A percentile compares a stretch with the other conserved stretches of the same genome.
These are phyloP conservation scores for Microchirus variegatus DNA, from an alignment of 2,797 vertebrate genomes.

Conservation along the genomic window DNA sequence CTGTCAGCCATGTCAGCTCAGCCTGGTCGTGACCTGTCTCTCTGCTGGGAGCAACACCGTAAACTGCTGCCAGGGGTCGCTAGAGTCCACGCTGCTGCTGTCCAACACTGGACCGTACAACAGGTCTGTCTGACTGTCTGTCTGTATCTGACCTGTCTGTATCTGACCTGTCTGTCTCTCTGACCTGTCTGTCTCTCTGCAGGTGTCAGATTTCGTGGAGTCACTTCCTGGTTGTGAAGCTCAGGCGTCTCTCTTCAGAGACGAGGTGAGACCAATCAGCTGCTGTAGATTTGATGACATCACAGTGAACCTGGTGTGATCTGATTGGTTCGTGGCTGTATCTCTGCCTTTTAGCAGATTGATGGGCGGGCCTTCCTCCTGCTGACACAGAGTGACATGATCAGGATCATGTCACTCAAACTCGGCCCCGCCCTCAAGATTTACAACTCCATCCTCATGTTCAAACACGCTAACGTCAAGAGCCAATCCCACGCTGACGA, in stretches of 20 bases:
- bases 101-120: constrained; percentile 77
- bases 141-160: constrained; percentile 1
- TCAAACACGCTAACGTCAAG: constrained; percentile 83
- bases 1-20: constrained; percentile 76
- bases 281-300: not conserved
- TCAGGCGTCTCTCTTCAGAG: constrained; percentile 88
- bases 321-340: constrained; percentile 29
- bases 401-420: constrained; percentile 92
- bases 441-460: constrained; percentile 93
- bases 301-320: not conserved
- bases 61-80: constrained; percentile 79
- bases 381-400: constrained; percentile 90
- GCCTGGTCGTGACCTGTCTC: constrained; percentile 72
- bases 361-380: constrained; percentile 92
- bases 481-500: constrained; percentile 30
- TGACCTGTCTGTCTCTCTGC: constrained; percentile 13
- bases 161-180: not conserved
- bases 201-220: constrained; percentile 91
- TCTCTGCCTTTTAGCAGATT: constrained; percentile 82
- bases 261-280: constrained; percentile 84
- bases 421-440: constrained; percentile 94
- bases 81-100: constrained; percentile 59
- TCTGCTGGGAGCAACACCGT: constrained; percentile 79
- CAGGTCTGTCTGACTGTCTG: constrained; percentile 64
- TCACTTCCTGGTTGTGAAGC: constrained; percentile 91